These are phyloP conservation scores for Petaurus breviceps DNA, from an alignment of 2,113 vertebrate species.

Conservation along the genomic window DNA sequence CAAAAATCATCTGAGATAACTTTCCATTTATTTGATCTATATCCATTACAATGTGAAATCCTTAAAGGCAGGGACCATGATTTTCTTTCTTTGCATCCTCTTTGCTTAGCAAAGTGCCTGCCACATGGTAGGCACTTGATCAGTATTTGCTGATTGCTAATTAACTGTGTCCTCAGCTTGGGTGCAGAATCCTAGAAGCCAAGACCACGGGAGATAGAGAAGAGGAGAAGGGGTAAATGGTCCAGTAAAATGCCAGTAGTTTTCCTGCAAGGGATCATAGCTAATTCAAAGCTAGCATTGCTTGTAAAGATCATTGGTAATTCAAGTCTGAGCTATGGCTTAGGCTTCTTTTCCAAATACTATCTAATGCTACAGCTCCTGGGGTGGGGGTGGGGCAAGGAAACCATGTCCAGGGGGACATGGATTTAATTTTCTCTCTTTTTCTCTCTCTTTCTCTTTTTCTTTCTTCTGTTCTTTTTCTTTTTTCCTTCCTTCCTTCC, in stretches of 20 bases:
- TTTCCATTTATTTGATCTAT: background rate
- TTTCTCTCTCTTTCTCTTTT: constrained; percentile 6
- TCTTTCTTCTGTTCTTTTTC: background rate
- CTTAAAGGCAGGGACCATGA: background rate
- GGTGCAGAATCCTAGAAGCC: background rate
- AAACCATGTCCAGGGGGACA: background rate
- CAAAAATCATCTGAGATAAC: background rate
- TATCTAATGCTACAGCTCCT: constrained; percentile 71
- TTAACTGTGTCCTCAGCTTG: background rate
- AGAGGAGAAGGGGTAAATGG: constrained; percentile 46
- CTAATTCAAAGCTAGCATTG: constrained; percentile 69
- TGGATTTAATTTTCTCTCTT: constrained; percentile 54
- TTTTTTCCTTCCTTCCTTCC: background rate
- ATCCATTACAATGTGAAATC: background rate
- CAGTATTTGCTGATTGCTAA: background rate
- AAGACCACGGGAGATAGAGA: background rate
- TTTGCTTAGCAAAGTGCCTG: background rate
- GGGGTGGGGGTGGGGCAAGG: background rate
- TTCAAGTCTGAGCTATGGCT: constrained; percentile 77
- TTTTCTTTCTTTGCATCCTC: background rate
- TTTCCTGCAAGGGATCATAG: constrained; percentile 79
- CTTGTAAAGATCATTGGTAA: constrained; percentile 80
- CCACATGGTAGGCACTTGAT: background rate
- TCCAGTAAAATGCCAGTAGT: constrained; percentile 64
- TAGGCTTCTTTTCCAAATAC: constrained; percentile 78